These are phyloP conservation scores for Eclectus roratus DNA, from an alignment of 2,113 vertebrate genomes.

Conservation along the genomic window DNA sequence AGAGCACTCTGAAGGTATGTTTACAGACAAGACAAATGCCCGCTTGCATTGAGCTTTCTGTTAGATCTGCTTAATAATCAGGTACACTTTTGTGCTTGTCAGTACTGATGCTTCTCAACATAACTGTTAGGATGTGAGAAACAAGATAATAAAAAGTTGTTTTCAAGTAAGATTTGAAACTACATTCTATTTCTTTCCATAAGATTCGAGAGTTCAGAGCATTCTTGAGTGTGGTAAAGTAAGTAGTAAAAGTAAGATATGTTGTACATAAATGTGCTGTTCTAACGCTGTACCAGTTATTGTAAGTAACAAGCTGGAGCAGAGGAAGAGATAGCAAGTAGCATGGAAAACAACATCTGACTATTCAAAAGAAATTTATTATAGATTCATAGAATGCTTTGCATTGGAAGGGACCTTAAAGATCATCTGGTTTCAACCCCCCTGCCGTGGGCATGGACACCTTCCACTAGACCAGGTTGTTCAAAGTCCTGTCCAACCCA, in stretches of 20 bases:
- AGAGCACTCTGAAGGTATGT: not conserved
- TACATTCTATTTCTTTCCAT: not conserved
- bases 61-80: not conserved
- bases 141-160: not conserved
- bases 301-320: not conserved
- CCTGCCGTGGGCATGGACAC: not conserved
- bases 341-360: not conserved
- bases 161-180: not conserved
- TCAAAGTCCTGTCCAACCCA: not conserved
- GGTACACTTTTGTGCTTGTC: not conserved
- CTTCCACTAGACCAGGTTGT: not conserved
- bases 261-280: not conserved
- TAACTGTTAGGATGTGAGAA: not conserved
- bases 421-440: not conserved
- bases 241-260: not conserved
- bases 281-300: not conserved
- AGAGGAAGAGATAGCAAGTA: not conserved
- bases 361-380: not conserved
- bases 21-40: not conserved
- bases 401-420: not conserved
- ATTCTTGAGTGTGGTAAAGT: not conserved
- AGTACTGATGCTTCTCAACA: not conserved
- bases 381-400: not conserved
- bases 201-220: not conserved
- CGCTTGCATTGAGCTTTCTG: not conserved